Percentiles rank a stretch among this genome's conserved stretches.
Conservation (phyloP, 1,140 invertebrate genomes). For the Episyrphus balteatus region DNA sequence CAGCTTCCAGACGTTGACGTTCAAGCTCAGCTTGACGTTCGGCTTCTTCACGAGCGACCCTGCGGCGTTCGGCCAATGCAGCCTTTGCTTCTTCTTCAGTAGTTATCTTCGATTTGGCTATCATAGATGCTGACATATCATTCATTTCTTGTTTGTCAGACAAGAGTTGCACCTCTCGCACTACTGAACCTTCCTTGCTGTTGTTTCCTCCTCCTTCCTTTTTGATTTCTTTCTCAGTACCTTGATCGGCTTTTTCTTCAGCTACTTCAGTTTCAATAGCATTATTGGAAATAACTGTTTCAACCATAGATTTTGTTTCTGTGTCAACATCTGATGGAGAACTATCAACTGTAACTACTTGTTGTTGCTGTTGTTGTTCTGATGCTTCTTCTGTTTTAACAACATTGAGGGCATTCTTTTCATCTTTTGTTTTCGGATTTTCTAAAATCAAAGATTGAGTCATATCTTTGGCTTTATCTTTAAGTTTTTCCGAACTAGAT, state of each 20-base stretch:
- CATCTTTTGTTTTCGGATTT: conserved; percentile 17
- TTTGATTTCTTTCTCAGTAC: conserved; percentile 38
- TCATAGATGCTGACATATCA: conserved; percentile 48
- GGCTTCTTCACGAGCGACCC: conserved; percentile 72
- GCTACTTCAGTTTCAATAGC: background rate
- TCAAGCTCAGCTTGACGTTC: conserved; percentile 76
- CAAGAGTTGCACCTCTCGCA: conserved; percentile 27
- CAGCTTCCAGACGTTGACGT: conserved; percentile 58
- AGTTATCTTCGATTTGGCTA: conserved; percentile 55
- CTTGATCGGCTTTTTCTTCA: conserved; percentile 22
- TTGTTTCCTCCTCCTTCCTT: conserved; percentile 12
- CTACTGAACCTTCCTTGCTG: conserved; percentile 32
- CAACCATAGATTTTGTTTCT: conserved; percentile 2
- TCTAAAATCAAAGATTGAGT: conserved; percentile 5
- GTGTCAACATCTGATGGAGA: conserved; percentile 15
- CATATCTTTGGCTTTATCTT: conserved; percentile 20
- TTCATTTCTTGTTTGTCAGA: conserved; percentile 8
- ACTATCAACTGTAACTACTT: background rate
- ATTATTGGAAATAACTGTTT: background rate
- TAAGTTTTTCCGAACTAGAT: conserved; percentile 26
- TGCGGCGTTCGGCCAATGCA: conserved; percentile 71
- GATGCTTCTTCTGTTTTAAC: conserved; percentile 34
- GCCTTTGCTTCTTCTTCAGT: conserved; percentile 85
- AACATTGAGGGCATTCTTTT: conserved; percentile 33
- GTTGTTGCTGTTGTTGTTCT: conserved; percentile 5